Conservation (phyloP, 2,888 invertebrate genomes). For the Lycocerus yunnanus region DNA sequence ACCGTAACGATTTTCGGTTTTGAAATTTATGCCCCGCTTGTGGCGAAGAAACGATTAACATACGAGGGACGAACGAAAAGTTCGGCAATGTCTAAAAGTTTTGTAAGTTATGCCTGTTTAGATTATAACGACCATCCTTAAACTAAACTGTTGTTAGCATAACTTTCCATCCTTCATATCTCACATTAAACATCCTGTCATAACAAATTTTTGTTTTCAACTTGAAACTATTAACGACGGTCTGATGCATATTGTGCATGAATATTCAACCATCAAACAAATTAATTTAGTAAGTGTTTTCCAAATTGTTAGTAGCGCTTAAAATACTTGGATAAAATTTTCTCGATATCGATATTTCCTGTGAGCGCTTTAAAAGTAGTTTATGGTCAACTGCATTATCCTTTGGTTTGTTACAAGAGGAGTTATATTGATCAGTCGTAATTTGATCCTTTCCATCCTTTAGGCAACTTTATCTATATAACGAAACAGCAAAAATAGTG, state of each 20-base stretch:
- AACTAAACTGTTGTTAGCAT: neutral
- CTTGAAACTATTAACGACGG: neutral
- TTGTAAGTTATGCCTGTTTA: neutral
- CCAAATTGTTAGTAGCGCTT: neutral
- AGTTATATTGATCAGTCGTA: neutral
- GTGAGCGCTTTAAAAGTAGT: neutral
- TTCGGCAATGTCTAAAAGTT: neutral
- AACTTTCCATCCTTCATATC: neutral
- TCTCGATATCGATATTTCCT: neutral
- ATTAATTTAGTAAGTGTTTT: neutral
- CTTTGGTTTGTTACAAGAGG: neutral
- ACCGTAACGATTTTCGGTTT: neutral
- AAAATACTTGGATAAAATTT: neutral
- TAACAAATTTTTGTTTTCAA: neutral
- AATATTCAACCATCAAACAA: neutral
- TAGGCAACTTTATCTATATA: neutral
- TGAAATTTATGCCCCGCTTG: neutral
- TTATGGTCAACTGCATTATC: conserved; percentile 1
- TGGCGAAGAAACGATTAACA: neutral
- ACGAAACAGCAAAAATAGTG: neutral
- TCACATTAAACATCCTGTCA: neutral
- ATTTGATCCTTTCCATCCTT: neutral
- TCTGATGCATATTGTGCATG: neutral
- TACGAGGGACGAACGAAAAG: neutral
- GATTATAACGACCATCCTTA: neutral